These are phyloP conservation scores for Camponotus pennsylvanicus DNA, from an alignment of 1,140 invertebrate species.

Conservation along the genomic window DNA sequence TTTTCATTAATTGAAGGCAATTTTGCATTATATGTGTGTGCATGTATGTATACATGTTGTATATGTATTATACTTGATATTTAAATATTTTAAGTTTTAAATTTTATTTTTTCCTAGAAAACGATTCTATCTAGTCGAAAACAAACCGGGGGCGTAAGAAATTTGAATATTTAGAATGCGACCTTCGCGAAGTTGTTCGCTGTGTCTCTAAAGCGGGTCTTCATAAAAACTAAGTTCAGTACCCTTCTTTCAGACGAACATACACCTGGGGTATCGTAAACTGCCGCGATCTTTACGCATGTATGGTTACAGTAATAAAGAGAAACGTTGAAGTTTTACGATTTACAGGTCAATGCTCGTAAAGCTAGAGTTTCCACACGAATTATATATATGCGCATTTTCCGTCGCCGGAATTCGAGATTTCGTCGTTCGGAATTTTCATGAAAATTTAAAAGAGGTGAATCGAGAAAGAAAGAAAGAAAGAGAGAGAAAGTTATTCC, in stretches of 20 bases:
- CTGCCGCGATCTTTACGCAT: neutral
- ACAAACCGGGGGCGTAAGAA: neutral
- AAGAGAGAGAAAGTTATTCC: neutral
- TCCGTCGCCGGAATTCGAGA: neutral
- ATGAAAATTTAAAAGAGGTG: conserved; percentile 36
- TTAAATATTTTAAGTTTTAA: neutral
- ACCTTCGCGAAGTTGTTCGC: neutral
- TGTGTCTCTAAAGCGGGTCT: neutral
- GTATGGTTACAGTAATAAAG: conserved; percentile 55
- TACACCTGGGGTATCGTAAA: neutral
- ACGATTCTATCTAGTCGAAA: neutral
- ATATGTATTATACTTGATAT: neutral
- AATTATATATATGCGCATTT: conserved; percentile 33
- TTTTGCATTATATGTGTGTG: too few relatives aligned
- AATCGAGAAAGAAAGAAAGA: neutral
- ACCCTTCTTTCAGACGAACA: neutral
- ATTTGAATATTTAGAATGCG: neutral
- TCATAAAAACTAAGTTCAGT: neutral
- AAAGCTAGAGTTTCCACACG: conserved; percentile 31
- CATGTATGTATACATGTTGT: too few relatives aligned
- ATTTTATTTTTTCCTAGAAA: neutral
- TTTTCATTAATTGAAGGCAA: too few relatives aligned
- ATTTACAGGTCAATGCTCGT: conserved; percentile 26
- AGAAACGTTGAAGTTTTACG: conserved; percentile 52
- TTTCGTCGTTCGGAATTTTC: neutral